Evolutionary conservation across 2,113 vertebrate genomes (phyloP).

Genomic region (Eupsittula cactorum): DNA sequence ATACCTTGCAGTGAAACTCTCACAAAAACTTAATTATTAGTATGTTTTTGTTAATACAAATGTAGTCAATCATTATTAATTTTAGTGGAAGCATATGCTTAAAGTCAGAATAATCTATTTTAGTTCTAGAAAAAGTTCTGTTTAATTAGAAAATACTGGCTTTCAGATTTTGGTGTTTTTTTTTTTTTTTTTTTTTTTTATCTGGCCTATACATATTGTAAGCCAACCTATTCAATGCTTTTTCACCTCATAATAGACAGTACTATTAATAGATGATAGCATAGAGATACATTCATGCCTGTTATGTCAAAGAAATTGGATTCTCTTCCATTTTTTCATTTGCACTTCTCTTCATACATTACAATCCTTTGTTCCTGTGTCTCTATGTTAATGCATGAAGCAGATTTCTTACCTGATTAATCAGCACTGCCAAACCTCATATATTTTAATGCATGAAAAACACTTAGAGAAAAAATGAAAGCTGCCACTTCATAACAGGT

Average conservation of each 20-base stretch:
- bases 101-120: not conserved
- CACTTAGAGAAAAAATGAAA: slow-evolving; percentile 57
- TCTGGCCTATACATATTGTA: not conserved
- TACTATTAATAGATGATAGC: not conserved
- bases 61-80: not conserved
- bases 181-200: not conserved
- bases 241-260: not conserved
- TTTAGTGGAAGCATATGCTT: not conserved
- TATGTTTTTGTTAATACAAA: not conserved
- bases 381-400: slow-evolving; percentile 51
- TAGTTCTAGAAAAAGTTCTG: not conserved
- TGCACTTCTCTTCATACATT: not conserved
- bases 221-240: not conserved
- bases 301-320: not conserved
- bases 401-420: slow-evolving; percentile 62
- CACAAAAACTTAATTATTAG: not conserved
- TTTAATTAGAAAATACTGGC: not conserved
- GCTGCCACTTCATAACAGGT: slow-evolving; percentile 42
- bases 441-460: slow-evolving; percentile 35
- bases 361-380: not conserved
- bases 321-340: slow-evolving; percentile 11
- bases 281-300: not conserved
- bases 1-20: not conserved
- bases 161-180: fast-evolving
- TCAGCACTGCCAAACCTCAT: slow-evolving; percentile 32